phyloP scores from a whole-genome alignment of 2,113 vertebrate species.

The Pedionomus torquatus region DNA sequence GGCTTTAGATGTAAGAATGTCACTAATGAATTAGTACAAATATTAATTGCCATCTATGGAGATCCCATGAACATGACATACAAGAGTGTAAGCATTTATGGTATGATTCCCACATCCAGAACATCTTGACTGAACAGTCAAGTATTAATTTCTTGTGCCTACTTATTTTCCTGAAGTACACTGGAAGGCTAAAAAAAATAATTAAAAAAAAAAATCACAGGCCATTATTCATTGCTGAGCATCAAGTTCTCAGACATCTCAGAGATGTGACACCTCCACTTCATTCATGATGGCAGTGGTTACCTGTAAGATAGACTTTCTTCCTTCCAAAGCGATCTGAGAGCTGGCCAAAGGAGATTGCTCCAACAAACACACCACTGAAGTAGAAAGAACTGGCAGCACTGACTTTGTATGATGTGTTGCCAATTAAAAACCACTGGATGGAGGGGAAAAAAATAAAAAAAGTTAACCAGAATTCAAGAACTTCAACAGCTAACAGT shows the following conservation, averaged over 20 bases:
- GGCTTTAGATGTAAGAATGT: background rate
- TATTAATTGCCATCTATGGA: background rate
- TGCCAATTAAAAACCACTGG: constrained; percentile 83
- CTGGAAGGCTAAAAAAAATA: background rate
- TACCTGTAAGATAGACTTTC: constrained; percentile 82
- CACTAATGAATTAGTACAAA: background rate
- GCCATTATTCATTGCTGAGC: background rate
- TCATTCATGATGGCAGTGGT: background rate
- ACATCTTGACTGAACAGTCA: background rate
- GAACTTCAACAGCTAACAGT: background rate
- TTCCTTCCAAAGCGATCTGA: constrained; percentile 82
- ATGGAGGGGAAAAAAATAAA: background rate
- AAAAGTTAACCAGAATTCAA: background rate
- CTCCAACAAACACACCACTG: constrained; percentile 82
- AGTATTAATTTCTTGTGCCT: background rate
- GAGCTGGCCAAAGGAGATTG: constrained; percentile 81
- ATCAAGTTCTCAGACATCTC: background rate
- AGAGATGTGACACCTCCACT: accelerated
- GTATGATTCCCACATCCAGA: background rate
- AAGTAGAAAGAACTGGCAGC: constrained; percentile 82
- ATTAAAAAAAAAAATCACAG: background rate
- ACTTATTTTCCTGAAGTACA: background rate
- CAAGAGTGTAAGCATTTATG: background rate
- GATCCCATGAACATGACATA: background rate
- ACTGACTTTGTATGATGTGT: constrained; percentile 77